These are phyloP conservation scores for Delphinapterus leucas DNA, from an alignment of 2,113 vertebrate species.

Conservation along the genomic window DNA sequence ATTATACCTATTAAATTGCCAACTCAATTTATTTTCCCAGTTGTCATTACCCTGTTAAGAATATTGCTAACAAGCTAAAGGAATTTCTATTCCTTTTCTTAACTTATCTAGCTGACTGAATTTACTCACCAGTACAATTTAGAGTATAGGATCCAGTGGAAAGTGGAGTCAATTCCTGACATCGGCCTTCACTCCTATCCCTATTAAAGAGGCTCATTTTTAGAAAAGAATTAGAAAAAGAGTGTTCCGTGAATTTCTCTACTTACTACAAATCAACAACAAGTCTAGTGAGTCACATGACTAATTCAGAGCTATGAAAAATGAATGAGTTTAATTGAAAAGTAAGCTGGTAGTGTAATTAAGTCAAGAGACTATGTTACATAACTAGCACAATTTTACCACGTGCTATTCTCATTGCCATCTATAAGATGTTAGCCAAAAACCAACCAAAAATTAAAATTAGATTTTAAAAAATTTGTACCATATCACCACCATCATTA, in stretches of 20 bases:
- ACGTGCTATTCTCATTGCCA: not conserved
- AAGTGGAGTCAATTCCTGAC: not conserved
- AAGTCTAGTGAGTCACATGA: not conserved
- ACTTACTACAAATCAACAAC: not conserved
- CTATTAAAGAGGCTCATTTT: not conserved
- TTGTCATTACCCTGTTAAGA: slow-evolving; percentile 18
- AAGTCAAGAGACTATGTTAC: not conserved
- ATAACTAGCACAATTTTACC: not conserved
- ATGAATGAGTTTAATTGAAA: slow-evolving; percentile 11
- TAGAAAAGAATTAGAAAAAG: not conserved
- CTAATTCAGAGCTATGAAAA: not conserved
- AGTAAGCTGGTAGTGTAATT: not conserved
- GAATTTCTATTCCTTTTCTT: slow-evolving; percentile 38
- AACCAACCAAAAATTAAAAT: slow-evolving; percentile 8
- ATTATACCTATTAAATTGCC: slow-evolving; percentile 39
- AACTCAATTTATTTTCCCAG: slow-evolving; percentile 34
- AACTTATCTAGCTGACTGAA: not conserved
- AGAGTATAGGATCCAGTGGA: not conserved
- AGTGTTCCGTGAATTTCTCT: not conserved
- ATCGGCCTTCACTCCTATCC: not conserved
- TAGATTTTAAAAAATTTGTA: not conserved
- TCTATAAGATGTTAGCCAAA: not conserved
- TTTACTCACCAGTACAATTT: not conserved
- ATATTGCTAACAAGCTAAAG: not conserved
- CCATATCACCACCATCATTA: not conserved